Percentiles rank a stretch among this genome's conserved stretches.
These are phyloP conservation scores for Monoplex corrugatus DNA, from an alignment of 2,888 invertebrate species.

Conservation along the genomic window DNA sequence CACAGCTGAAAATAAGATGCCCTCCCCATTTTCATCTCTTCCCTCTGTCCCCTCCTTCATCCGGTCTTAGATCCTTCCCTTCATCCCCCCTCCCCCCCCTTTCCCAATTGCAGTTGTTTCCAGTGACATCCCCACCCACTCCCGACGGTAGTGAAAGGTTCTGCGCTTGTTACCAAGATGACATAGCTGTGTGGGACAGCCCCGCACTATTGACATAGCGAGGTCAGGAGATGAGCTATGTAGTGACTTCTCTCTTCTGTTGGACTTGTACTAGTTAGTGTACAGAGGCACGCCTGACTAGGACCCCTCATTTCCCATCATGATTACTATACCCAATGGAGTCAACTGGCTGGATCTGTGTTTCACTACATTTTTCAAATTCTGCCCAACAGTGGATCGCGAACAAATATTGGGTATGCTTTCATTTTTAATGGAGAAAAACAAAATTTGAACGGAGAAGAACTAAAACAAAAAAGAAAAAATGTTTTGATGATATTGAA, in stretches of 20 bases:
- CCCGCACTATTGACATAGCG: too few relatives aligned
- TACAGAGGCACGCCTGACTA: neutral
- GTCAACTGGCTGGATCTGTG: neutral
- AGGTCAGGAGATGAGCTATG: too few relatives aligned
- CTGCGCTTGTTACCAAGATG: too few relatives aligned
- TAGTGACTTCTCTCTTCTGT: too few relatives aligned
- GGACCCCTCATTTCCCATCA: neutral
- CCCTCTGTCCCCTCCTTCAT: neutral
- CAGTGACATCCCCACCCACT: too few relatives aligned
- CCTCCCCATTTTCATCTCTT: neutral
- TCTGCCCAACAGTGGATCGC: too few relatives aligned
- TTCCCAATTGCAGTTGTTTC: neutral
- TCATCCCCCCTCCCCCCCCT: neutral
- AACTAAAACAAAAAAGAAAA: neutral
- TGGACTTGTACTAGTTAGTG: conserved; percentile 29
- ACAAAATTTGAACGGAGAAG: neutral
- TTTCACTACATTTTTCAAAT: neutral
- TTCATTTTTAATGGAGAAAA: neutral
- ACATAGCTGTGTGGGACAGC: too few relatives aligned
- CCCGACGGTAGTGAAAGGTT: too few relatives aligned
- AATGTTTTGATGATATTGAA: neutral
- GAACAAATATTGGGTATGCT: too few relatives aligned
- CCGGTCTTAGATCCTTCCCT: too few relatives aligned
- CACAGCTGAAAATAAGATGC: neutral
- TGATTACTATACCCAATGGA: neutral